These are phyloP conservation scores for Bembecia ichneumoniformis DNA, from an alignment of 2,888 invertebrate genomes.

Conservation along the genomic window DNA sequence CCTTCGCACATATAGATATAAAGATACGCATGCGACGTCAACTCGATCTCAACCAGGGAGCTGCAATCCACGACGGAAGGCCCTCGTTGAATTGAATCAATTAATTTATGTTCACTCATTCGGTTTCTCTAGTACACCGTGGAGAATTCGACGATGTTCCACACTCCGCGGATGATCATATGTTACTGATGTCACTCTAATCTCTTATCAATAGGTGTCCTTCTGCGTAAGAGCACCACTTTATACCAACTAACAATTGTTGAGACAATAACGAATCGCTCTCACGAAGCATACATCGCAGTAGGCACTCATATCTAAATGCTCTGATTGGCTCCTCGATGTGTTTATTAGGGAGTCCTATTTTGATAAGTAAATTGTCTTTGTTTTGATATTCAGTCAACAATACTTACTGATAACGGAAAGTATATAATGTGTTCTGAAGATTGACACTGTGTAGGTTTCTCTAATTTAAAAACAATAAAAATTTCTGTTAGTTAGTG, in stretches of 20 bases:
- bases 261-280: constrained; percentile 48
- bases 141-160: constrained; percentile 16
- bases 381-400: constrained; percentile 35
- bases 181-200: constrained; percentile 54
- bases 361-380: constrained; percentile 39
- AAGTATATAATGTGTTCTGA: neutral
- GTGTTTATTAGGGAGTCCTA: constrained; percentile 41
- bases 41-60: constrained; percentile 2
- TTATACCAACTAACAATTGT: constrained; percentile 21
- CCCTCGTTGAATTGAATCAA: constrained; percentile 61
- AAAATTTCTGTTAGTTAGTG: too few relatives aligned
- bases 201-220: constrained; percentile 59
- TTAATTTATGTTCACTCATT: constrained; percentile 25
- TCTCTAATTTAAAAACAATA: too few relatives aligned
- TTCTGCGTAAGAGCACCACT: constrained; percentile 32
- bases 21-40: neutral
- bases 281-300: constrained; percentile 35
- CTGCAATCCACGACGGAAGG: constrained; percentile 53
- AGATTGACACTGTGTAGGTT: too few relatives aligned
- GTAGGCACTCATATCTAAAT: constrained; percentile 43
- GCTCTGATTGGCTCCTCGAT: constrained; percentile 48
- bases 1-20: neutral
- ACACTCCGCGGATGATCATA: constrained; percentile 41
- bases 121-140: constrained; percentile 17
- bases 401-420: neutral